Base-by-base conservation (phyloP, 2,113 vertebrate genomes). In the Machaerirhynchus nigripectus region DNA sequence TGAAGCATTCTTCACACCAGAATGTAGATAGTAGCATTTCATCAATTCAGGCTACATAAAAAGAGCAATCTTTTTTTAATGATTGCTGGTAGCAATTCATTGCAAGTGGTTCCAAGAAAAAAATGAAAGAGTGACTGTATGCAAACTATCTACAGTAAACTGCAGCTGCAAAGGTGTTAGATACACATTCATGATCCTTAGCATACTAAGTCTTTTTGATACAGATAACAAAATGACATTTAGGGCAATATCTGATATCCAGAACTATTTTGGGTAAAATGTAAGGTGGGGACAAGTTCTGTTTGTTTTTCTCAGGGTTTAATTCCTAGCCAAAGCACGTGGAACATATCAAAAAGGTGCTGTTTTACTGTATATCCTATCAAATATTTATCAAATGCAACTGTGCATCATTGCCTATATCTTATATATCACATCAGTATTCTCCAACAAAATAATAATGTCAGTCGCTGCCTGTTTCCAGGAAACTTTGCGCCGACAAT, bases 401-500 rank as follows among this genome's bases (percentile, higher is more conserved):
- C 46, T 2, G 3, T 8, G 13, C 59, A 79, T 77, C 37, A 35
- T 63, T 60, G 60, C 74, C 79, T 95, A 42, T 83, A 85, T 95
- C 44, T 47, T 61, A 75, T 74, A 91, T 42, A 92, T 96, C 96
- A 80, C 79, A 90, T 93, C 95, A 78, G 84, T 94, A 97, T 94
- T 94, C 95, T 94, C 96, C 84, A 67, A 57, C 94, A 97, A 97
- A 98, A 97, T 97, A 97, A 96, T 95, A 91, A 95, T 68, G 91
- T 94, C 67, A 47, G 73, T 61, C 20, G 40, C 92, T 83, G 95
- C 74, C 83, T 77, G 91, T 96, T 97, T 96, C 95, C 87, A 97
- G 94, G 96, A 98, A 98, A 98, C 97, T 97, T 97, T 96, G 97
- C 95, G 35, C 65, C 75, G 92, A 97, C 97, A 98, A 97, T 95